Evolutionary conservation across 2,888 invertebrate species (phyloP).

Genomic region (Gonocerus acuteangulatus): DNA sequence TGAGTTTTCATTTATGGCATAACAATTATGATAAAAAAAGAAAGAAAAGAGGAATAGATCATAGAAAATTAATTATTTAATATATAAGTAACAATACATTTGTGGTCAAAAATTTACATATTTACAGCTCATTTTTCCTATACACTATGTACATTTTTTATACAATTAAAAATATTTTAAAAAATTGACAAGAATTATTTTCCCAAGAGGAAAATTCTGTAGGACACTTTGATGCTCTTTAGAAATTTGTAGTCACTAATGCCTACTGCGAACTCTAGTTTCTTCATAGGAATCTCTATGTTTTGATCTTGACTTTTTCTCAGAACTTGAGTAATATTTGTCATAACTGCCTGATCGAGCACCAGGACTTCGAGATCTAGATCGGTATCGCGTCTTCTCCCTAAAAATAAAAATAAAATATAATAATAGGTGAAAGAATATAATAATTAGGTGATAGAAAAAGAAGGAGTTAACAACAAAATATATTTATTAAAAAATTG

Average conservation of each 20-base stretch:
- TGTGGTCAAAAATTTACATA: neutral
- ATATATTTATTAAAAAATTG: neutral
- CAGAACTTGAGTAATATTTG: slow-evolving; percentile 40
- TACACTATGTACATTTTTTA: neutral
- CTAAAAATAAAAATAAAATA: slow-evolving; percentile 40
- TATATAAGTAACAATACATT: neutral
- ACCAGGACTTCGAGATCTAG: slow-evolving; percentile 44
- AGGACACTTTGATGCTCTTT: too few species aligned
- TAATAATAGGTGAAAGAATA: neutral
- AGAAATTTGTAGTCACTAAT: slow-evolving; percentile 18
- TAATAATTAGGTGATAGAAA: too few species aligned
- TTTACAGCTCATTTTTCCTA: neutral
- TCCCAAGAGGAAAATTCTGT: too few species aligned
- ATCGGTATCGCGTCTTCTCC: slow-evolving; percentile 42
- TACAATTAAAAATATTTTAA: slow-evolving; percentile 9
- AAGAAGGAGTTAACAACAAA: too few species aligned
- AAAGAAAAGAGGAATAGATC: too few species aligned
- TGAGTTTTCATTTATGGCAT: too few species aligned
- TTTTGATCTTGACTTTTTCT: slow-evolving; percentile 36
- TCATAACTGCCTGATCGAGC: slow-evolving; percentile 45
- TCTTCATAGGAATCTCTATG: slow-evolving; percentile 36
- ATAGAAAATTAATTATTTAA: slow-evolving; percentile 6
- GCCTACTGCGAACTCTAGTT: slow-evolving; percentile 33
- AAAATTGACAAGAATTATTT: too few species aligned
- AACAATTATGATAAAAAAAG: too few species aligned